Conservation (phyloP, 2,888 invertebrate genomes). For the Caenorhabditis zanzibari region DNA sequence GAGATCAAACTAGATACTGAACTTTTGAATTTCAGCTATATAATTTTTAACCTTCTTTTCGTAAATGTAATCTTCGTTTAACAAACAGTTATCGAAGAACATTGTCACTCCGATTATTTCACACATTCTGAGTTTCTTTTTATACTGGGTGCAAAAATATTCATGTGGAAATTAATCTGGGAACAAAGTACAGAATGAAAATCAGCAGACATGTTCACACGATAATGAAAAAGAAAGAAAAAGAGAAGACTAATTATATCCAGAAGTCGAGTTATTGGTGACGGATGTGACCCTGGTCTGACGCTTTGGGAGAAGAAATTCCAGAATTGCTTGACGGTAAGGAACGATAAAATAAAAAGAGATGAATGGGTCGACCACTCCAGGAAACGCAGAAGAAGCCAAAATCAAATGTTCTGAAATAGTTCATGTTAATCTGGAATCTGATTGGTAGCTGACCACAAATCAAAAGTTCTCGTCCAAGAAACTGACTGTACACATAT, state of each 20-base stretch:
- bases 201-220: constrained; percentile 7
- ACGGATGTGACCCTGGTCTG: constrained; percentile 20
- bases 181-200: constrained; percentile 21
- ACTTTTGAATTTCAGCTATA: too few relatives aligned
- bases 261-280: constrained; percentile 41
- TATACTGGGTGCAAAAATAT: not conserved
- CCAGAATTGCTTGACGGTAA: constrained; percentile 56
- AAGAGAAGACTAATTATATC: constrained; percentile 20
- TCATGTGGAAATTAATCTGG: not conserved
- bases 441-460: not conserved
- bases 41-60: not conserved
- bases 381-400: constrained; percentile 49
- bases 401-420: constrained; percentile 51
- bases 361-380: constrained; percentile 56
- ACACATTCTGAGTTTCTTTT: not conserved
- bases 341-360: constrained; percentile 65
- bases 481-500: constrained; percentile 36
- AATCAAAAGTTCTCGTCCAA: constrained; percentile 40
- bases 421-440: not conserved
- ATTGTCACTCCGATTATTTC: not conserved
- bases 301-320: constrained; percentile 30
- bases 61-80: not conserved
- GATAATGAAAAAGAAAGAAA: not conserved
- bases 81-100: not conserved
- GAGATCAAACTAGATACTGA: too few relatives aligned